These are phyloP conservation scores for Syrmaticus mikado DNA, from an alignment of 2,113 vertebrate species.

Conservation along the genomic window DNA sequence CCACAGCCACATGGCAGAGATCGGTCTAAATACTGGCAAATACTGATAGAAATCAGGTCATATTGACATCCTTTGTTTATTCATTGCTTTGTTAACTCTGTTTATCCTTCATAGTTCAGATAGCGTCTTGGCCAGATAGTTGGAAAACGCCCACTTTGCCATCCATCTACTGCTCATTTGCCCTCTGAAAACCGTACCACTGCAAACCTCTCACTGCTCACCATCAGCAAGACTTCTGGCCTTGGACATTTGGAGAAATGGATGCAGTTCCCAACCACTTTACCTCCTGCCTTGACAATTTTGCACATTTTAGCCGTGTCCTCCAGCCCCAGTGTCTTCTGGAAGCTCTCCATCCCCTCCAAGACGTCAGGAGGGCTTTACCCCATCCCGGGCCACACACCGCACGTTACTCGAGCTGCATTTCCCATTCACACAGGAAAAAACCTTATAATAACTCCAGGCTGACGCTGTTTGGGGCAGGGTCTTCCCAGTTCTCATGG, in stretches of 20 bases:
- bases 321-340: not conserved
- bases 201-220: not conserved
- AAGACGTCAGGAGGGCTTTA: not conserved
- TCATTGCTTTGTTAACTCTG: not conserved
- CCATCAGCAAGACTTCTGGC: not conserved
- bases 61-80: slow-evolving; percentile 33
- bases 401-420: not conserved
- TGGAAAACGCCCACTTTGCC: not conserved
- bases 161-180: not conserved
- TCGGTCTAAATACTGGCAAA: not conserved
- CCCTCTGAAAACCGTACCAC: not conserved
- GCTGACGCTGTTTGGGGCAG: fast-evolving
- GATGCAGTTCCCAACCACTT: not conserved
- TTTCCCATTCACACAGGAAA: not conserved
- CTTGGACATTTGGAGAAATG: not conserved
- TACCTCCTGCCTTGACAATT: fast-evolving
- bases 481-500: not conserved
- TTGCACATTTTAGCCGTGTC: not conserved
- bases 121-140: not conserved
- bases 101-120: not conserved
- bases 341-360: not conserved
- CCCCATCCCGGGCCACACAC: not conserved
- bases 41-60: not conserved
- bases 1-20: not conserved
- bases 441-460: fast-evolving